A percentile compares a stretch with the other conserved stretches of the same genome.
These are phyloP conservation scores for Lobophora halterata DNA, from an alignment of 2,888 invertebrate species.

Conservation along the genomic window DNA sequence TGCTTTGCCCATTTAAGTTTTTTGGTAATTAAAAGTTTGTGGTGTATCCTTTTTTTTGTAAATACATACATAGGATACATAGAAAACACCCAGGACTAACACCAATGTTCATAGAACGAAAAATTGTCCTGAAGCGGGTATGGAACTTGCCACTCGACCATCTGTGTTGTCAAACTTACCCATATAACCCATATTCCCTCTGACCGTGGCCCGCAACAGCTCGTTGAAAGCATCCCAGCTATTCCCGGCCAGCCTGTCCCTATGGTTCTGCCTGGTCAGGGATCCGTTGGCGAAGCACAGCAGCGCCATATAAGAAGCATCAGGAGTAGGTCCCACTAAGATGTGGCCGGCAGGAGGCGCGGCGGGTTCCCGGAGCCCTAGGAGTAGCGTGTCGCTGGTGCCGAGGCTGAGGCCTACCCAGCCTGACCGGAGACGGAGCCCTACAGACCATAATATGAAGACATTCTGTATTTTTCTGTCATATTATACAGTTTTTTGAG, in stretches of 20 bases:
- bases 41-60: too few species aligned
- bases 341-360: conserved; percentile 90
- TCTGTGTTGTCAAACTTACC: conserved; percentile 74
- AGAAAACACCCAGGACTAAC: too few species aligned
- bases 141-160: too few species aligned
- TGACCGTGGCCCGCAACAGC: conserved; percentile 88
- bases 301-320: conserved; percentile 91
- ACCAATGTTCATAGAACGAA: too few species aligned
- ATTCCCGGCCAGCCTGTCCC: conserved; percentile 85
- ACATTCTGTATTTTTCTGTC: too few species aligned
- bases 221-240: conserved; percentile 93
- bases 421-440: conserved; percentile 88
- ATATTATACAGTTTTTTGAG: too few species aligned
- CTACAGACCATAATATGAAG: conserved; percentile 53
- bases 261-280: conserved; percentile 91
- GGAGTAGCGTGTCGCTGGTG: conserved; percentile 95
- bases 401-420: conserved; percentile 95
- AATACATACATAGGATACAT: too few species aligned
- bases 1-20: too few species aligned
- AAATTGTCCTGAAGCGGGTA: too few species aligned
- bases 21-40: too few species aligned
- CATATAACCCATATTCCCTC: conserved; percentile 96
- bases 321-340: conserved; percentile 91
- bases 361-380: conserved; percentile 86
- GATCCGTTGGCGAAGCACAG: conserved; percentile 97